These are phyloP conservation scores for Carollia perspicillata DNA, from an alignment of 2,113 vertebrate genomes.

Conservation along the genomic window DNA sequence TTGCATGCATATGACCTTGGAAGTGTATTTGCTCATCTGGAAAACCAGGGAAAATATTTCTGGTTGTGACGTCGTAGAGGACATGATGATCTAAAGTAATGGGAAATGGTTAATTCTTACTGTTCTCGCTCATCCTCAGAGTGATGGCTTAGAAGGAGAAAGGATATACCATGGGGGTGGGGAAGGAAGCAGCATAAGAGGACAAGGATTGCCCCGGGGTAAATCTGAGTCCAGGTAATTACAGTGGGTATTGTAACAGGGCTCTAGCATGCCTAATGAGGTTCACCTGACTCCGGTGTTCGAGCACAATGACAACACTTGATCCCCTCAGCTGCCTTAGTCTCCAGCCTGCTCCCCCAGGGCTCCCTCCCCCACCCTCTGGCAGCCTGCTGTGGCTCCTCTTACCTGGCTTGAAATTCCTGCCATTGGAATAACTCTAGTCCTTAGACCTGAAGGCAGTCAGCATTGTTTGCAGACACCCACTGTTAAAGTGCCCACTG, in stretches of 20 bases:
- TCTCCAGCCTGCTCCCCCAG: not conserved
- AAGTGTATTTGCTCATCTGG: not conserved
- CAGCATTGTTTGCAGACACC: not conserved
- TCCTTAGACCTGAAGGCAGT: not conserved
- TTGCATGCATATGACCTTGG: not conserved
- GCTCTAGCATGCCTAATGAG: not conserved
- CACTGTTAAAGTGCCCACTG: not conserved
- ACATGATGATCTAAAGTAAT: not conserved
- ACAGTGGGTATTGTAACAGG: not conserved
- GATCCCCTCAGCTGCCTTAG: not conserved
- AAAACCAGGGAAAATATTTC: not conserved
- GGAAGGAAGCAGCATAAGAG: not conserved
- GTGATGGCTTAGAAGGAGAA: not conserved
- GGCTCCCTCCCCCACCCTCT: conserved; percentile 25
- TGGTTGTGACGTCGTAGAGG: not conserved
- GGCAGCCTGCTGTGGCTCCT: conserved; percentile 1
- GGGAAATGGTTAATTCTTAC: not conserved
- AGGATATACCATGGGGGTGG: not conserved
- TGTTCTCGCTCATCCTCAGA: not conserved
- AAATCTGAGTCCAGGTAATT: not conserved
- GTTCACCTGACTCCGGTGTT: conserved; percentile 27
- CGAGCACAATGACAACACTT: not conserved
- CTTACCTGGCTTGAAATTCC: conserved; percentile 8
- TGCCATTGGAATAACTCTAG: not conserved
- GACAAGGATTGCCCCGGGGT: not conserved